Conservation (phyloP, 2,888 invertebrate species). For the Melitaea athalia region DNA sequence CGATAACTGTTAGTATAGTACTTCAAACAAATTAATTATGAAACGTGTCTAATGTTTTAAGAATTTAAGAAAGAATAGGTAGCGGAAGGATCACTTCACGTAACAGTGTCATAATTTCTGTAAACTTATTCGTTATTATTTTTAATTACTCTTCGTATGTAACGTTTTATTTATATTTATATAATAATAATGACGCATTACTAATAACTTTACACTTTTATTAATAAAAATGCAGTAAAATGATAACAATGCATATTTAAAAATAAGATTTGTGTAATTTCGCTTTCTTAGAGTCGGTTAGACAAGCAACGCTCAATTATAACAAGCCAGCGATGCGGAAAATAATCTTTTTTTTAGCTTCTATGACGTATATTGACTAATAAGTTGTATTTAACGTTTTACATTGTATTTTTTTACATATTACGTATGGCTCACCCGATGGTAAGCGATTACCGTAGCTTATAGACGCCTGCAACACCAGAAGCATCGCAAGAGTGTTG, state of each 20-base stretch:
- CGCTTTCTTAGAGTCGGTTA: slow-evolving; percentile 22
- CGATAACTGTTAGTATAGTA: too few relatives aligned
- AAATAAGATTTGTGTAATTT: not conserved
- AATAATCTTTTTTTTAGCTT: slow-evolving; percentile 10
- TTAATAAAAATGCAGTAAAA: not conserved
- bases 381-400: not conserved
- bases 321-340: slow-evolving; percentile 12
- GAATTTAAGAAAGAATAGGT: too few relatives aligned
- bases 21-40: too few relatives aligned
- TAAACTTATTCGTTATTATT: not conserved
- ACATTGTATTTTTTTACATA: not conserved
- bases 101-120: not conserved
- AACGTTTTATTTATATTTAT: not conserved
- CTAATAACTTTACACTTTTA: not conserved
- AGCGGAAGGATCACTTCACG: too few relatives aligned
- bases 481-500: too few relatives aligned
- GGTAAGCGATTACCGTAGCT: too few relatives aligned
- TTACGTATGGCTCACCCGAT: too few relatives aligned
- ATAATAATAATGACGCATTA: slow-evolving; percentile 4
- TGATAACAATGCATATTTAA: slow-evolving; percentile 2
- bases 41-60: too few relatives aligned
- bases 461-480: too few relatives aligned
- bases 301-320: slow-evolving; percentile 13
- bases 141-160: not conserved
- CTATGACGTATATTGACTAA: not conserved